Evolutionary conservation across 1,140 invertebrate species (phyloP).

Genomic region (Microplitis demolitor): DNA sequence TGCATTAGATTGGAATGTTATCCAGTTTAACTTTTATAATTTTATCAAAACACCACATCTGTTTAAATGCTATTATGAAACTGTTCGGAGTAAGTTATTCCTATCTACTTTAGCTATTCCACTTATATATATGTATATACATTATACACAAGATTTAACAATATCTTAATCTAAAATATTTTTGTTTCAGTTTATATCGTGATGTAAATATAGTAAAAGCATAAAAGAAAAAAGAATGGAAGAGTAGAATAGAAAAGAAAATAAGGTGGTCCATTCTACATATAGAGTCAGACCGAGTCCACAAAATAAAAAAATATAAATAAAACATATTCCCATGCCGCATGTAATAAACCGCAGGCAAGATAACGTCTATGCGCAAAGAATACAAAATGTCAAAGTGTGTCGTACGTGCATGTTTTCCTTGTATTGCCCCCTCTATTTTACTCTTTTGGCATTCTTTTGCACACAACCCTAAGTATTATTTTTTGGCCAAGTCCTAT

Average conservation of each 20-base stretch:
- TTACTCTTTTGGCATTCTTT: not conserved
- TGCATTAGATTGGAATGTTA: not conserved
- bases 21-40: not conserved
- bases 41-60: not conserved
- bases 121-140: not conserved
- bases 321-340: constrained; percentile 58
- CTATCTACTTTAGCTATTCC: not conserved
- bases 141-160: not conserved
- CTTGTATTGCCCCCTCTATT: constrained; percentile 13
- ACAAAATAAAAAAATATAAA: constrained; percentile 61
- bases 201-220: not conserved
- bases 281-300: constrained; percentile 34
- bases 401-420: constrained; percentile 23
- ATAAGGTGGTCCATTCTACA: constrained; percentile 6
- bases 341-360: constrained; percentile 59
- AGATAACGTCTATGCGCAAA: constrained; percentile 60
- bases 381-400: constrained; percentile 56
- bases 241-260: constrained; percentile 15
- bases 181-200: constrained; percentile 20
- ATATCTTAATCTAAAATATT: constrained; percentile 29
- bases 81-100: constrained; percentile 2
- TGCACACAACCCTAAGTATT: not conserved
- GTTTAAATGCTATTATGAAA: not conserved
- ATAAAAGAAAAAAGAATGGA: constrained; percentile 8
- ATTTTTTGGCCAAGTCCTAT: constrained; percentile 9